These are phyloP conservation scores for Lepas anatifera DNA, from an alignment of 2,888 invertebrate genomes.

Conservation along the genomic window DNA sequence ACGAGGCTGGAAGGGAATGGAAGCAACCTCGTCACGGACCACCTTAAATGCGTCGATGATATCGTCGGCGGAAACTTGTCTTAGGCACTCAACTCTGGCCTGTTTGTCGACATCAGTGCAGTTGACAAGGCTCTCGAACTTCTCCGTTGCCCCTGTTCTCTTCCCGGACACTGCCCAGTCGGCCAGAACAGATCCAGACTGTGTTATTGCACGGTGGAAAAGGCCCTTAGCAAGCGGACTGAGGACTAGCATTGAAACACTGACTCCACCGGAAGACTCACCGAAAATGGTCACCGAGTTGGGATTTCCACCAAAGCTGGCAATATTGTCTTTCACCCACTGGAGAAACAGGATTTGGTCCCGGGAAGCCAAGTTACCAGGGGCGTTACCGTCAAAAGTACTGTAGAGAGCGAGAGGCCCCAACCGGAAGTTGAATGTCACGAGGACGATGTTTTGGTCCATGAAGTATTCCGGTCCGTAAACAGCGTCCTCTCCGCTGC, in stretches of 20 bases:
- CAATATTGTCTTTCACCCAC: conserved; percentile 27
- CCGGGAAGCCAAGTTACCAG: conserved; percentile 30
- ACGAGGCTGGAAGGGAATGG: no score
- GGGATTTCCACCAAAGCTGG: conserved; percentile 26
- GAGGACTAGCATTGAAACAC: conserved; percentile 22
- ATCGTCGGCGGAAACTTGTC: not conserved
- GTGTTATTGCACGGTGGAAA: not conserved
- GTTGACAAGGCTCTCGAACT: not conserved
- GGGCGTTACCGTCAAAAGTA: no score
- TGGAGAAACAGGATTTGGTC: conserved; percentile 31
- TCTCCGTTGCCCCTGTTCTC: not conserved
- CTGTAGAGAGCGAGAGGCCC: no score
- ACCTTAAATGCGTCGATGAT: not conserved
- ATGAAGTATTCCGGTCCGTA: no score
- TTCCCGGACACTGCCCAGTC: not conserved
- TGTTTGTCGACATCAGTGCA: not conserved
- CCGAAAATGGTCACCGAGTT: conserved; percentile 26
- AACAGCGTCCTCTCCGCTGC: no score
- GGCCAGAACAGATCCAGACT: not conserved
- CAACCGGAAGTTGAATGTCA: no score
- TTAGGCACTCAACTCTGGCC: no score
- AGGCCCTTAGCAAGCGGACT: conserved; percentile 14
- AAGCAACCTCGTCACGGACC: no score
- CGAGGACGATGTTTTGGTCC: no score
- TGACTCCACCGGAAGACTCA: conserved; percentile 25